A percentile compares a stretch with the other conserved stretches of the same genome.
Conservation (phyloP, 1,140 invertebrate species). For the Drosophila baimaii region DNA sequence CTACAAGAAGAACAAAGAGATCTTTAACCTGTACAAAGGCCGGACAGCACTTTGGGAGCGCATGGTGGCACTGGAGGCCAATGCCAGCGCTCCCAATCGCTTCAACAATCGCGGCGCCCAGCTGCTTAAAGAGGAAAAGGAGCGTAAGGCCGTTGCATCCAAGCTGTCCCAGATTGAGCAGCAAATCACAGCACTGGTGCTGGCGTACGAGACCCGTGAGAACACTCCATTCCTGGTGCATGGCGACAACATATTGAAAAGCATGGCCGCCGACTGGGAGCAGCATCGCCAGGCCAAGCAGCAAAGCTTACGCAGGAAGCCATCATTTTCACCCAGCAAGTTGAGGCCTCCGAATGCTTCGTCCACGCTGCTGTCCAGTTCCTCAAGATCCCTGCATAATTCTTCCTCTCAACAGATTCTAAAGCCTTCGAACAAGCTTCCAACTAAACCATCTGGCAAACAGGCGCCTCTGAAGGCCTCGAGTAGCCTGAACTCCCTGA, state of each 20-base stretch:
- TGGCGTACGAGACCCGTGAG: conserved; percentile 85
- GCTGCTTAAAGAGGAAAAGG: conserved; percentile 92
- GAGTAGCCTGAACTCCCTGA: conserved; percentile 23
- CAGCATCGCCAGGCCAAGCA: conserved; percentile 84
- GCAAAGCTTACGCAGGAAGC: conserved; percentile 67
- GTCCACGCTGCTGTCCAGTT: too few species aligned
- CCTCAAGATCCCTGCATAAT: conserved; percentile 59
- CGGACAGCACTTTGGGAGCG: conserved; percentile 88
- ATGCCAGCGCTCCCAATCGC: conserved; percentile 90
- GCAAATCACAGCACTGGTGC: conserved; percentile 85
- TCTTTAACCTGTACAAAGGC: conserved; percentile 88
- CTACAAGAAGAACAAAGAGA: conserved; percentile 88
- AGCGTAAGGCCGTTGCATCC: conserved; percentile 88
- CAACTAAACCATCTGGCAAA: background rate
- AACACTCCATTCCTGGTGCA: conserved; percentile 86
- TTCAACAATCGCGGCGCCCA: conserved; percentile 94
- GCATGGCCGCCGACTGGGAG: conserved; percentile 86
- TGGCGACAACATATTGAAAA: conserved; percentile 86
- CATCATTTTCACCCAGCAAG: too few species aligned
- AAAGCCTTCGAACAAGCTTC: conserved; percentile 43
- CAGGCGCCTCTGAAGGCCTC: conserved; percentile 13
- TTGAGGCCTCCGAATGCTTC: too few species aligned
- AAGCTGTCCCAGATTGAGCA: conserved; percentile 89
- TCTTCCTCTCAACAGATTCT: conserved; percentile 54
- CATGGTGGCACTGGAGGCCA: conserved; percentile 89